Conservation (phyloP, 2,888 invertebrate genomes). For the Drosophila helvetica region DNA sequence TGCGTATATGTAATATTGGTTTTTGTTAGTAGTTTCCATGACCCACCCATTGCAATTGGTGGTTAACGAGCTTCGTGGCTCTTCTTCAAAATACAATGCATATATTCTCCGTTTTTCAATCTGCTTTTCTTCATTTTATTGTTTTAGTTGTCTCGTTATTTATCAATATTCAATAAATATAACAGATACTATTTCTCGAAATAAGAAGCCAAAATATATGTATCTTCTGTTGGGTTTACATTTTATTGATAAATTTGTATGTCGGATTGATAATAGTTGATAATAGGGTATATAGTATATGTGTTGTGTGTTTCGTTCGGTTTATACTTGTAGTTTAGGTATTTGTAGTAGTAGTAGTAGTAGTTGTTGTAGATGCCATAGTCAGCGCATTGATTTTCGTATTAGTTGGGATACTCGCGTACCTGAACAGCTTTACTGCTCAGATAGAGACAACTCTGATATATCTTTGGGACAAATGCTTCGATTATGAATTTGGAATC, state of each 20-base stretch:
- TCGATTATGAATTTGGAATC: slow-evolving; percentile 24
- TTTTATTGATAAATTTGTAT: slow-evolving; percentile 58
- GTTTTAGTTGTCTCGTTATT: slow-evolving; percentile 1
- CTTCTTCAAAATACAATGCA: slow-evolving; percentile 34
- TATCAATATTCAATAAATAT: slow-evolving; percentile 22
- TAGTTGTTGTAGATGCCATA: slow-evolving; percentile 60
- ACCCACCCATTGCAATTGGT: slow-evolving; percentile 18
- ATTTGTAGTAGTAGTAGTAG: slow-evolving; percentile 57
- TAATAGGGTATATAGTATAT: slow-evolving; percentile 27
- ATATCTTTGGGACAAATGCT: slow-evolving; percentile 65
- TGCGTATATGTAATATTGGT: slow-evolving; percentile 26
- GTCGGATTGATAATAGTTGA: slow-evolving; percentile 46
- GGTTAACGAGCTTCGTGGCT: slow-evolving; percentile 14
- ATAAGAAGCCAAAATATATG: slow-evolving; percentile 64
- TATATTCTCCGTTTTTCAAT: slow-evolving; percentile 14
- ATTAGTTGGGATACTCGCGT: slow-evolving; percentile 76
- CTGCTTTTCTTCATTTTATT: neutral
- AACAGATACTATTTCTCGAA: slow-evolving; percentile 48
- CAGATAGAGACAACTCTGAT: slow-evolving; percentile 42
- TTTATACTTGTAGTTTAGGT: slow-evolving; percentile 44
- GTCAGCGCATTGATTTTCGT: slow-evolving; percentile 66
- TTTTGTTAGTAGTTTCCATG: slow-evolving; percentile 14
- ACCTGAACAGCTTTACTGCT: slow-evolving; percentile 47
- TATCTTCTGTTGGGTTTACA: slow-evolving; percentile 43
- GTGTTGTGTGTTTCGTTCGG: slow-evolving; percentile 24